Conservation (phyloP, 2,797 vertebrate genomes). For the Taeniopygia guttata region DNA sequence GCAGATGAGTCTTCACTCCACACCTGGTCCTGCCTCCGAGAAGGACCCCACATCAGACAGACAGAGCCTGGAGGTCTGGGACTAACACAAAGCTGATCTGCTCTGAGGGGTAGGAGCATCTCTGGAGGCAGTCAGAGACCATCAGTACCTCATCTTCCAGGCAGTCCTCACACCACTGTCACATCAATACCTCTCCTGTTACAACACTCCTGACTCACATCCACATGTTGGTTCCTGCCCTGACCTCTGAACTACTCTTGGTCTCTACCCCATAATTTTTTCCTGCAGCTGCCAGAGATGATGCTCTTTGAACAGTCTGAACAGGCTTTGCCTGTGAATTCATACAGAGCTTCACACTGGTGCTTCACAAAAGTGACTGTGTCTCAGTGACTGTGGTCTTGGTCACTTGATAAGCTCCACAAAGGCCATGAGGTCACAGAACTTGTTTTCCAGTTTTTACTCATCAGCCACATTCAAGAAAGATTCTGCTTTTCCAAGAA, state of each 20-base stretch:
- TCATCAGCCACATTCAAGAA: not conserved
- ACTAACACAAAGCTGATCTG: not conserved
- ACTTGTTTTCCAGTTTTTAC: not conserved
- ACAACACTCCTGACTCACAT: accelerated
- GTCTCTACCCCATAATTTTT: not conserved
- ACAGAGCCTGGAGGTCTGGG: not conserved
- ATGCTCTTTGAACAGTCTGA: not conserved
- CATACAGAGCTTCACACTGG: not conserved
- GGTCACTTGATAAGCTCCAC: not conserved
- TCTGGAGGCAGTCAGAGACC: not conserved
- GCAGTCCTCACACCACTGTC: not conserved
- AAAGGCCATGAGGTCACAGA: not conserved
- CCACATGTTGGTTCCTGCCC: not conserved
- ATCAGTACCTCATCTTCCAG: not conserved
- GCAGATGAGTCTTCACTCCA: not conserved
- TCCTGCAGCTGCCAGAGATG: not conserved
- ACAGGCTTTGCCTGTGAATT: not conserved
- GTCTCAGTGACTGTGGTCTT: not conserved
- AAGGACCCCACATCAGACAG: not conserved
- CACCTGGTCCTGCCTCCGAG: accelerated
- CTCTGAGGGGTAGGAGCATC: not conserved
- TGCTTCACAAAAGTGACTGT: not conserved
- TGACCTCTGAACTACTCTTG: not conserved
- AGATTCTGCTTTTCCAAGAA: not conserved
- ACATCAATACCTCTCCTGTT: not conserved